Conservation (phyloP, 2,113 vertebrate genomes). For the Cyanoderma ruficeps region DNA sequence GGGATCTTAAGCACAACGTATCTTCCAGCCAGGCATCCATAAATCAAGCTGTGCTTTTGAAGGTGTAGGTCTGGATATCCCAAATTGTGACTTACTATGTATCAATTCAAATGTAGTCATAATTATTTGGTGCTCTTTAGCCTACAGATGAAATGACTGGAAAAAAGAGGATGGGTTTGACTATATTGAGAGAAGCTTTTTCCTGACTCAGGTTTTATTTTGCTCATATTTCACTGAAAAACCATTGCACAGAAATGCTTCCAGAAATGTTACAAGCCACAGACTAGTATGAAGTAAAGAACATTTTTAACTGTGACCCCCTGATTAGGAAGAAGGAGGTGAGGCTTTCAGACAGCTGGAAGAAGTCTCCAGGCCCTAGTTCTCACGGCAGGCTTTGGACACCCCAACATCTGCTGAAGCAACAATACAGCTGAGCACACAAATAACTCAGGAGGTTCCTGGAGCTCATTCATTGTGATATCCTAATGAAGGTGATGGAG, state of each 20-base stretch:
- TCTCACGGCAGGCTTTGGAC: neutral
- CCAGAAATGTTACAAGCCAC: neutral
- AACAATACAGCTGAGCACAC: neutral
- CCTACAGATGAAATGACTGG: neutral
- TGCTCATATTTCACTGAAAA: neutral
- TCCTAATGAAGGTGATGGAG: neutral
- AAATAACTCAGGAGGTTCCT: neutral
- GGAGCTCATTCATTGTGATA: neutral
- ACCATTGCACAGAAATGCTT: neutral
- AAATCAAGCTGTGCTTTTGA: neutral
- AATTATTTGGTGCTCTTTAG: neutral
- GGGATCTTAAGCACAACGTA: neutral
- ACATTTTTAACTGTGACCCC: neutral
- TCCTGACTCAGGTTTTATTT: neutral
- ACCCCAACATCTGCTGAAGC: neutral
- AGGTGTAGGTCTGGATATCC: neutral
- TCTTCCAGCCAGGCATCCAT: neutral
- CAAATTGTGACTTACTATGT: neutral
- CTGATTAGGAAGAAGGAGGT: neutral
- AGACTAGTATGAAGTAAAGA: neutral
- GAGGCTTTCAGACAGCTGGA: neutral
- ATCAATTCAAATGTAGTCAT: neutral
- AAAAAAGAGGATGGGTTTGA: neutral
- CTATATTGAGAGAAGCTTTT: neutral
- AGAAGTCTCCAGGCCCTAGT: neutral